Percentiles rank a stretch among this genome's conserved stretches.
Conservation (phyloP, 1,140 invertebrate species). For the Drosophila nikananu region DNA sequence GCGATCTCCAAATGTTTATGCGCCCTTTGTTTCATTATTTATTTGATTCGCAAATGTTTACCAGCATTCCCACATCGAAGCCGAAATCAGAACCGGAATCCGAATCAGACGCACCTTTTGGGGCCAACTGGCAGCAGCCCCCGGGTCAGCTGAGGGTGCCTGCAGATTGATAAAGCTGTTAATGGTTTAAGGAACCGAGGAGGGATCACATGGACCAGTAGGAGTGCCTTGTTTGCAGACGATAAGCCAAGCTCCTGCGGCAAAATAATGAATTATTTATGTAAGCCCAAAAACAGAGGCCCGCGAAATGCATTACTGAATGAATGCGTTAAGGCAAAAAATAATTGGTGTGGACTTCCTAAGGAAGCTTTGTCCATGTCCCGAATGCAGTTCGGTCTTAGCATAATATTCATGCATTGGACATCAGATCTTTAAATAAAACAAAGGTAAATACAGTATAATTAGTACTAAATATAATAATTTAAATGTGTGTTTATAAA, state of each 20-base stretch:
- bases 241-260: constrained; percentile 24
- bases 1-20: constrained; percentile 74
- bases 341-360: constrained; percentile 27
- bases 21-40: constrained; percentile 73
- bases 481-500: background rate
- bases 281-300: constrained; percentile 3
- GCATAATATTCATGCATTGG: too few relatives aligned
- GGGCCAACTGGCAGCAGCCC: constrained; percentile 31
- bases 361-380: background rate
- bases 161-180: constrained; percentile 71
- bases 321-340: constrained; percentile 33
- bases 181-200: constrained; percentile 31
- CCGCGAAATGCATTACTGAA: constrained; percentile 21
- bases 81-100: constrained; percentile 29
- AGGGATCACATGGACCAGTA: constrained; percentile 8
- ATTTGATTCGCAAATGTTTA: constrained; percentile 31
- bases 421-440: background rate
- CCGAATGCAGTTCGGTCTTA: background rate
- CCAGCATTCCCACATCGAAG: constrained; percentile 23
- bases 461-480: background rate
- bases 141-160: constrained; percentile 22
- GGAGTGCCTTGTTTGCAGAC: constrained; percentile 62
- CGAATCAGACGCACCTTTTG: constrained; percentile 32
- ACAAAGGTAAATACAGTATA: too few relatives aligned
- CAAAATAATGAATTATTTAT: constrained; percentile 57